Conservation (phyloP, 2,888 invertebrate species). For the Xanthostigma xanthostigma region DNA sequence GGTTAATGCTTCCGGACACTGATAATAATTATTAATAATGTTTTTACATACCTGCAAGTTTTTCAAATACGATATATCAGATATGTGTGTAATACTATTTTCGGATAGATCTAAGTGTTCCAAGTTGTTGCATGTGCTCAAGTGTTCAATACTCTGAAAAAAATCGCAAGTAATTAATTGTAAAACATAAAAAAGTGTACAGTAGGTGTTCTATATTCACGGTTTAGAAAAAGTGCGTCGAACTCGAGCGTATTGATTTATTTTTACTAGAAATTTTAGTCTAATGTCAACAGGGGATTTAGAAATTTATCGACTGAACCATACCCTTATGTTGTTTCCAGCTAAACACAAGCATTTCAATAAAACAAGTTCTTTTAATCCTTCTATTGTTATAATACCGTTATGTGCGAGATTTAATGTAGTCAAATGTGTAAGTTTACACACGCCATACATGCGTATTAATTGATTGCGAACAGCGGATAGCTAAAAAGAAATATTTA, state of each 20-base stretch:
- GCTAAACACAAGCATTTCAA: constrained; percentile 69
- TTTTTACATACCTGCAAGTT: constrained; percentile 57
- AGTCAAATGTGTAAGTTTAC: constrained; percentile 62
- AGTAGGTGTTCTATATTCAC: too few relatives aligned
- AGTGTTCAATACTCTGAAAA: constrained; percentile 66
- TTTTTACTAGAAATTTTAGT: too few relatives aligned
- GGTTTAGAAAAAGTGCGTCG: too few relatives aligned
- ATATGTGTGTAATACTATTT: constrained; percentile 71
- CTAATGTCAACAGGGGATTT: too few relatives aligned
- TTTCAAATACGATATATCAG: constrained; percentile 71
- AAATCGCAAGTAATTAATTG: constrained; percentile 1
- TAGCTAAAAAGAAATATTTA: constrained; percentile 40
- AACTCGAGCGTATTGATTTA: too few relatives aligned
- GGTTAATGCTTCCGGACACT: too few relatives aligned
- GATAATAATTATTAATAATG: background rate
- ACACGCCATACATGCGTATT: constrained; percentile 75
- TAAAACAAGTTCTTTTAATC: constrained; percentile 67
- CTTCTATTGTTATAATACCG: constrained; percentile 78
- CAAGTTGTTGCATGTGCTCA: constrained; percentile 65
- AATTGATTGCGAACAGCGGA: constrained; percentile 76
- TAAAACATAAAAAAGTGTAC: background rate
- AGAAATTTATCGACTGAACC: background rate
- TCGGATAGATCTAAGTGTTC: constrained; percentile 79
- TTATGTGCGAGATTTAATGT: constrained; percentile 76
- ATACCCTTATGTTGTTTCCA: constrained; percentile 78